Evolutionary conservation across 2,888 invertebrate genomes (phyloP).

Genomic region (Mongoloraphidia duomilia): DNA sequence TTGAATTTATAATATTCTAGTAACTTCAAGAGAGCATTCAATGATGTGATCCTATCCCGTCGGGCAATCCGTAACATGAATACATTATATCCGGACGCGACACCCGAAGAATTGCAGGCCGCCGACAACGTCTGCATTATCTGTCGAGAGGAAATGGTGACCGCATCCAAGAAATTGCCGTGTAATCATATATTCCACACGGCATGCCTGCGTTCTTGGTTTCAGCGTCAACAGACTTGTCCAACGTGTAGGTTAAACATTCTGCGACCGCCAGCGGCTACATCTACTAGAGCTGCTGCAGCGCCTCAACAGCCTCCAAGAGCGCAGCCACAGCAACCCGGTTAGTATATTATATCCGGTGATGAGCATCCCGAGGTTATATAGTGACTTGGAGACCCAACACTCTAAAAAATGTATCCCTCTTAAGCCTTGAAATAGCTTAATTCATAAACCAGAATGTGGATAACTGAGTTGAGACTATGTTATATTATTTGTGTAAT

Average conservation of each 20-base stretch:
- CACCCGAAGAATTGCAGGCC: constrained; percentile 75
- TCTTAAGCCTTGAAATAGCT: too few relatives aligned
- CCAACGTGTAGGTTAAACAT: constrained; percentile 94
- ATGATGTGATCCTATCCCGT: constrained; percentile 91
- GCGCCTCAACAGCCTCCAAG: constrained; percentile 21
- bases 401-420: too few relatives aligned
- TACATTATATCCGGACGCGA: constrained; percentile 92
- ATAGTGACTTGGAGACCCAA: too few relatives aligned
- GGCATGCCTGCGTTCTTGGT: constrained; percentile 95
- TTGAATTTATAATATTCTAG: constrained; percentile 32
- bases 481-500: too few relatives aligned
- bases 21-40: constrained; percentile 93
- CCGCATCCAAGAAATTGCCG: constrained; percentile 86
- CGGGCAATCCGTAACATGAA: constrained; percentile 97
- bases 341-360: neutral
- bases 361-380: too few relatives aligned
- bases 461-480: too few relatives aligned
- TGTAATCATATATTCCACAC: constrained; percentile 99
- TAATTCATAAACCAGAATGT: too few relatives aligned
- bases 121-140: constrained; percentile 99
- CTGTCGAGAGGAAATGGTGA: constrained; percentile 65
- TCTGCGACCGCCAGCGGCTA: constrained; percentile 29
- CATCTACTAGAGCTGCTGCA: constrained; percentile 29
- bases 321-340: constrained; percentile 14
- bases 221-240: constrained; percentile 98